These are phyloP conservation scores for Mythimna ferrago DNA, from an alignment of 2,888 invertebrate species.

Conservation along the genomic window DNA sequence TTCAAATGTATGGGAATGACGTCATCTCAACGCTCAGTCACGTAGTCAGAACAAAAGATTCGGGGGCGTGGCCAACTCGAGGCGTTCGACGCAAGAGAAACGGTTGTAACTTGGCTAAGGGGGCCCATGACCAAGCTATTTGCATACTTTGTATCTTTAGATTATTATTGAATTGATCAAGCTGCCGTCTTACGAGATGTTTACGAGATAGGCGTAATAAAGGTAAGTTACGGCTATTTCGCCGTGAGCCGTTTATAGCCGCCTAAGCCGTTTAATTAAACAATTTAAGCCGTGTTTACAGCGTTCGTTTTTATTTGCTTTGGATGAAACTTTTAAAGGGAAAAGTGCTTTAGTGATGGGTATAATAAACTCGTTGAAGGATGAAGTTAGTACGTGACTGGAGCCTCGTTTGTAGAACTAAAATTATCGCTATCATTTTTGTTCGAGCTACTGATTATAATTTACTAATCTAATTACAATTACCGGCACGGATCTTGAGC, in stretches of 20 bases:
- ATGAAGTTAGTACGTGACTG: neutral
- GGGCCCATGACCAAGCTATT: neutral
- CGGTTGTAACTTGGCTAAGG: too few species aligned
- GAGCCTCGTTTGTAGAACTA: neutral
- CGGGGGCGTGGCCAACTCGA: too few species aligned
- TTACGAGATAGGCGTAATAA: slow-evolving; percentile 54
- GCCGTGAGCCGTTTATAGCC: slow-evolving; percentile 31
- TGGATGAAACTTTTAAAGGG: neutral
- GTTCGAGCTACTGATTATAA: neutral
- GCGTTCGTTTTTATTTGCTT: neutral
- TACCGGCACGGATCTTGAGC: too few species aligned
- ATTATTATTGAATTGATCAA: slow-evolving; percentile 16
- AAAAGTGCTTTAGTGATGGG: neutral
- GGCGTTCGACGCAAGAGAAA: too few species aligned
- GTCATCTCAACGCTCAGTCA: too few species aligned
- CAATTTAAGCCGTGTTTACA: slow-evolving; percentile 2
- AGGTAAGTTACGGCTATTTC: slow-evolving; percentile 47
- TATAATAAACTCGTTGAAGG: neutral
- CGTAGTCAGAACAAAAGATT: too few species aligned
- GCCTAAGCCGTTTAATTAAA: slow-evolving; percentile 52
- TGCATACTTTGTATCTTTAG: slow-evolving; percentile 2
- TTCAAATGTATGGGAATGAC: too few species aligned
- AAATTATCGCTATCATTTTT: neutral
- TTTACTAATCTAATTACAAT: neutral
- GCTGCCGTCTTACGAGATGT: slow-evolving; percentile 37